phyloP scores from a whole-genome alignment of 1,140 invertebrate genomes.

The Neodiprion fabricii region DNA sequence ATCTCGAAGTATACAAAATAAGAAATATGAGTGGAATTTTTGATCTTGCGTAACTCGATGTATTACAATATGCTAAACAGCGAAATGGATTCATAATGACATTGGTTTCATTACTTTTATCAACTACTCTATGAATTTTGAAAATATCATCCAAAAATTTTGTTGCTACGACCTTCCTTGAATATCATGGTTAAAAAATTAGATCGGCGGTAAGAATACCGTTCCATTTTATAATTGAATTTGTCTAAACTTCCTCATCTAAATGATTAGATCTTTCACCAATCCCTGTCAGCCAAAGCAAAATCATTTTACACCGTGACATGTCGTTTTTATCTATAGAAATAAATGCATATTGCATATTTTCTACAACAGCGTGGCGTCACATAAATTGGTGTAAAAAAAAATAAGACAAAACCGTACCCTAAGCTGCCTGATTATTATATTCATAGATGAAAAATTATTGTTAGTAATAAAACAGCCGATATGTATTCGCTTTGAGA shows the following conservation, averaged over 20 bases:
- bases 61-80: too few relatives aligned
- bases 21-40: conserved; percentile 18
- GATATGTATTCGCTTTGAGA: conserved; percentile 43
- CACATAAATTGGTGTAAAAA: too few relatives aligned
- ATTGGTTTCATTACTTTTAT: neutral
- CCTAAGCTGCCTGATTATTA: neutral
- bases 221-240: too few relatives aligned
- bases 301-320: conserved; percentile 1
- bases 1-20: neutral
- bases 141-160: conserved; percentile 22
- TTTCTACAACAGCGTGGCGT: too few relatives aligned
- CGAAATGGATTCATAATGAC: too few relatives aligned
- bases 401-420: neutral
- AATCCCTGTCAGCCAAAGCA: neutral
- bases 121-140: too few relatives aligned
- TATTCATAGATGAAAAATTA: neutral
- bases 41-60: too few relatives aligned
- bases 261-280: neutral
- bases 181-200: too few relatives aligned
- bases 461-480: neutral
- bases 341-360: too few relatives aligned
- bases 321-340: neutral
- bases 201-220: too few relatives aligned
- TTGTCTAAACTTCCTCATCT: neutral
- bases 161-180: conserved; percentile 24